These are phyloP conservation scores for Eupithecia insigniata DNA, from an alignment of 2,888 invertebrate species.

Conservation along the genomic window DNA sequence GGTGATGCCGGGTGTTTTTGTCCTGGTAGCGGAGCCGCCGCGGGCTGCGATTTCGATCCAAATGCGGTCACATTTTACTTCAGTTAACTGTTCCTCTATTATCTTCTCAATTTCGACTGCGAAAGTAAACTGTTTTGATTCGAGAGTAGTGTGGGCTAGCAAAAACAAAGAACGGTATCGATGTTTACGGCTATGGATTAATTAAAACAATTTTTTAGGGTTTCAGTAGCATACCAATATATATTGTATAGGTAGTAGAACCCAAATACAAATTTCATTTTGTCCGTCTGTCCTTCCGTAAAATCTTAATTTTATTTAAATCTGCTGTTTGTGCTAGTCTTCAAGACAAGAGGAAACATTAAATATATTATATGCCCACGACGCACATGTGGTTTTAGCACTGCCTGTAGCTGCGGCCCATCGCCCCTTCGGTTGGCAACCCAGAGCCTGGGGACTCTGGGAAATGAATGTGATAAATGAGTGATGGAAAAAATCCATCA, in stretches of 20 bases:
- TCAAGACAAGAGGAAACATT: not conserved
- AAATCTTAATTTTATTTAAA: not conserved
- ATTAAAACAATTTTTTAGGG: not conserved
- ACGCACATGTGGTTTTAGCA: not conserved
- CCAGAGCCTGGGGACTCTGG: not conserved
- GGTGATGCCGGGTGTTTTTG: conserved; percentile 68
- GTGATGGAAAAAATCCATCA: not conserved
- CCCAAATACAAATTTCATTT: not conserved
- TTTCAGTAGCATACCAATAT: too few relatives aligned
- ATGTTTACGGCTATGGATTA: not conserved
- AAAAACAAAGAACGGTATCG: not conserved
- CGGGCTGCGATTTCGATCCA: conserved; percentile 52
- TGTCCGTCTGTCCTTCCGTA: not conserved
- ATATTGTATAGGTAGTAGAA: too few relatives aligned
- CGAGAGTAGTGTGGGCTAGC: conserved; percentile 16
- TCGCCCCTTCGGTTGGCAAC: not conserved
- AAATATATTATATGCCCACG: not conserved
- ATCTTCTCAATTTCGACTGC: conserved; percentile 45
- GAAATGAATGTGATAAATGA: not conserved
- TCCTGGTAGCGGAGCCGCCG: conserved; percentile 58
- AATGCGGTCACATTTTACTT: conserved; percentile 55
- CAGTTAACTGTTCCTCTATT: conserved; percentile 41
- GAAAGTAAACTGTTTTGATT: conserved; percentile 30
- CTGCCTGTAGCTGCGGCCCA: not conserved
- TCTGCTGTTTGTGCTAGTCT: too few relatives aligned